A percentile compares a stretch with the other conserved stretches of the same genome.
These are phyloP conservation scores for Melieria picta DNA, from an alignment of 2,888 invertebrate species.

Conservation along the genomic window DNA sequence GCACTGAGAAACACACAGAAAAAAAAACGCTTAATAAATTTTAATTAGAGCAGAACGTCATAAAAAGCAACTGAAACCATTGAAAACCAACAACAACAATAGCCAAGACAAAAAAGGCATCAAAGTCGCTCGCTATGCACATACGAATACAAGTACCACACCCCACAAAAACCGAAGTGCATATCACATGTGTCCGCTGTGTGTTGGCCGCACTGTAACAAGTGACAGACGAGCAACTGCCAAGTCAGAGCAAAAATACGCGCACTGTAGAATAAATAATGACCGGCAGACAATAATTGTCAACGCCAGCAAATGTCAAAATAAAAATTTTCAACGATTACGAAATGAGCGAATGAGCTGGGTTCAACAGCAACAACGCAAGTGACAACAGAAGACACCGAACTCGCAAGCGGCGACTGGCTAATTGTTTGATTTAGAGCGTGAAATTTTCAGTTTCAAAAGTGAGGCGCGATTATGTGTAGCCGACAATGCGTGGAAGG, in stretches of 20 bases:
- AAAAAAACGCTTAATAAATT: slow-evolving; percentile 27
- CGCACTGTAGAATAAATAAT: not conserved
- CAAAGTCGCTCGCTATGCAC: too few relatives aligned
- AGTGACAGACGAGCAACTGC: slow-evolving; percentile 7
- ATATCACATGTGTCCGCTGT: too few relatives aligned
- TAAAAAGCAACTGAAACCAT: not conserved
- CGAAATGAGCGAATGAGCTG: slow-evolving; percentile 21
- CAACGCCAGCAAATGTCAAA: slow-evolving; percentile 28
- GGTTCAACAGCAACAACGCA: too few relatives aligned
- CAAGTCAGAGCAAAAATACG: slow-evolving; percentile 10
- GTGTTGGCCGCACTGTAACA: too few relatives aligned
- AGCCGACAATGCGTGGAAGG: too few relatives aligned
- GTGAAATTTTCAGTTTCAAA: slow-evolving; percentile 5
- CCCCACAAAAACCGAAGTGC: too few relatives aligned
- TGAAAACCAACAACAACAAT: not conserved
- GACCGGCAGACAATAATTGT: slow-evolving; percentile 1
- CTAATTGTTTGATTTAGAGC: slow-evolving; percentile 16
- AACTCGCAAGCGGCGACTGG: not conserved
- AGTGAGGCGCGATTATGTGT: too few relatives aligned
- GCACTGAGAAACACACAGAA: slow-evolving; percentile 8
- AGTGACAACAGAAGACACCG: not conserved
- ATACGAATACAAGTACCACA: too few relatives aligned
- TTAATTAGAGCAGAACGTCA: slow-evolving; percentile 26
- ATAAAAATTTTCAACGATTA: slow-evolving; percentile 20
- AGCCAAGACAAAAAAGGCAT: not conserved